phyloP scores from a whole-genome alignment of 2,113 vertebrate species.

The Rhodinocichla rosea region DNA sequence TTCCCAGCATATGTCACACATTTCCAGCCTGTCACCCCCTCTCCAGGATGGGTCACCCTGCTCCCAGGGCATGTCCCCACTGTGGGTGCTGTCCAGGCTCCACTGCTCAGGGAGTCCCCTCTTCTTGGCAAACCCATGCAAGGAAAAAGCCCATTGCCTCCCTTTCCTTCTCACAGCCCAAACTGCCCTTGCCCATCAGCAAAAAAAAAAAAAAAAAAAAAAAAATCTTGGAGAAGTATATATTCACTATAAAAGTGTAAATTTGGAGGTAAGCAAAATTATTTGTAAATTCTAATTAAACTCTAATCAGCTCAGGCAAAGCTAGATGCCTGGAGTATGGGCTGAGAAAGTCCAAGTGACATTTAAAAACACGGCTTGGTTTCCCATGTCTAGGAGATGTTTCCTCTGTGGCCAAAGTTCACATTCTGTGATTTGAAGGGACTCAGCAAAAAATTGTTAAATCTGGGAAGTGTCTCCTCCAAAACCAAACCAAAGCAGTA shows the following conservation, averaged over 20 bases:
- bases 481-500: background rate
- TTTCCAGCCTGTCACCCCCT: background rate
- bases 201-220: background rate
- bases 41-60: background rate
- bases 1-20: background rate
- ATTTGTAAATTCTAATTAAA: background rate
- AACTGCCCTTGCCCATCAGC: background rate
- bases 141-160: background rate
- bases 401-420: background rate
- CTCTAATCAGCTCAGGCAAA: background rate
- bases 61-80: background rate
- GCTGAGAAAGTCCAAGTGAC: background rate
- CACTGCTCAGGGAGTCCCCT: background rate
- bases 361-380: background rate
- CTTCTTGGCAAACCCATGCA: background rate
- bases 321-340: background rate
- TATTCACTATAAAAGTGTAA: background rate
- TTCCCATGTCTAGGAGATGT: background rate
- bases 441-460: background rate
- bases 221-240: background rate
- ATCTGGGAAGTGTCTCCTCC: background rate
- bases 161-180: background rate
- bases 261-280: background rate
- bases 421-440: background rate
- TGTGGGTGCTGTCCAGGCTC: background rate